Conservation (phyloP, 1,140 invertebrate species). For the Bombus cullumanus region DNA sequence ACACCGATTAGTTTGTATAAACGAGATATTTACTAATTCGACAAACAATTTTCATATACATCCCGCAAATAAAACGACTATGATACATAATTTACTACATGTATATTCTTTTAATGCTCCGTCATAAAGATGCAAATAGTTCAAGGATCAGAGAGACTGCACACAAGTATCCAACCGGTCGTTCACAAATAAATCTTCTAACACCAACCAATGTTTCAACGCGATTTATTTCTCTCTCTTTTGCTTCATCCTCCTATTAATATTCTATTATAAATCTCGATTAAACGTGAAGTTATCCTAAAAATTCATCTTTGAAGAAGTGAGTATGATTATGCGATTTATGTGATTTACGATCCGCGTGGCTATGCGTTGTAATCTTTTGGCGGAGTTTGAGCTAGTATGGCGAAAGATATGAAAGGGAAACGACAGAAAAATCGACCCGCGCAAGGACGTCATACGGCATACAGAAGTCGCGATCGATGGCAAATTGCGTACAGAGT, state of each 20-base stretch:
- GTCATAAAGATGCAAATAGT: background rate
- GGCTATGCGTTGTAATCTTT: too few species aligned
- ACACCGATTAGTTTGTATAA: background rate
- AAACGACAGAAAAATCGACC: background rate
- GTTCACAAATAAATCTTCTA: constrained; percentile 2
- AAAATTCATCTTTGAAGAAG: background rate
- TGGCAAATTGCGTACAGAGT: background rate
- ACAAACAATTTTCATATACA: background rate
- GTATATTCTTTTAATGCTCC: background rate
- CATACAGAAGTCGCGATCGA: background rate
- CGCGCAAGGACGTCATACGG: background rate
- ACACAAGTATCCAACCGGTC: background rate
- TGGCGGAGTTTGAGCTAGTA: too few species aligned
- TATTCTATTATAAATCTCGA: constrained; percentile 16
- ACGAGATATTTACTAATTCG: background rate
- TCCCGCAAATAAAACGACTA: background rate
- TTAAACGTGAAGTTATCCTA: background rate
- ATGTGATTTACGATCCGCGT: background rate
- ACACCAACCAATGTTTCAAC: constrained; percentile 4
- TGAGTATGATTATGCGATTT: background rate
- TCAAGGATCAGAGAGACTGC: background rate
- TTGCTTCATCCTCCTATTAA: background rate
- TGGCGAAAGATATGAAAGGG: background rate
- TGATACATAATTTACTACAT: background rate
- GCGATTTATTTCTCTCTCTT: constrained; percentile 1